phyloP scores from a whole-genome alignment of 1,140 invertebrate species.

The Leguminivora glycinivorella region DNA sequence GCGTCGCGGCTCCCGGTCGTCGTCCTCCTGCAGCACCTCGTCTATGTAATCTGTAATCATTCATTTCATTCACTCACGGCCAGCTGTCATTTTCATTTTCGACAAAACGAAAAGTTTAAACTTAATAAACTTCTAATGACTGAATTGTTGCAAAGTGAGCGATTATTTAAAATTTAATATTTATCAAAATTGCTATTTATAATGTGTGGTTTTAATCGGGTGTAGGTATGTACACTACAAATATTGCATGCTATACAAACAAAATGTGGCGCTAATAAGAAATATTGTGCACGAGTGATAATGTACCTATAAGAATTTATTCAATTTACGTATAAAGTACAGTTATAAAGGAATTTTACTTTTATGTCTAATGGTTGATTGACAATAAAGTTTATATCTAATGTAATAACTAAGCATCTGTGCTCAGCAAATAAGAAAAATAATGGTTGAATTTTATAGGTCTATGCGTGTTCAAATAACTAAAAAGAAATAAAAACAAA shows the following conservation, averaged over 20 bases:
- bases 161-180: background rate
- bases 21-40: conserved; percentile 87
- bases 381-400: conserved; percentile 24
- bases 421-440: conserved; percentile 50
- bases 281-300: conserved; percentile 4
- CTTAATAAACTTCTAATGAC: background rate
- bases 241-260: conserved; percentile 20
- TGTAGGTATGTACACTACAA: conserved; percentile 21
- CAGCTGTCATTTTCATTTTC: background rate
- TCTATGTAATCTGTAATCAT: conserved; percentile 86
- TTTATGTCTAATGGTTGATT: background rate
- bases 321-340: background rate
- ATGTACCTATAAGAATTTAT: background rate
- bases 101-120: conserved; percentile 12
- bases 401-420: conserved; percentile 43
- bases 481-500: conserved; percentile 48
- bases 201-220: conserved; percentile 8
- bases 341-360: background rate
- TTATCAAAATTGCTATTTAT: background rate
- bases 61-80: conserved; percentile 18
- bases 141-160: conserved; percentile 1
- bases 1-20: conserved; percentile 80
- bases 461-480: conserved; percentile 36
- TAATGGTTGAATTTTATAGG: conserved; percentile 32
- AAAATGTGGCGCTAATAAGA: background rate